Evolutionary conservation across 2,888 invertebrate species (phyloP).

Genomic region (Ectemnius lituratus): DNA sequence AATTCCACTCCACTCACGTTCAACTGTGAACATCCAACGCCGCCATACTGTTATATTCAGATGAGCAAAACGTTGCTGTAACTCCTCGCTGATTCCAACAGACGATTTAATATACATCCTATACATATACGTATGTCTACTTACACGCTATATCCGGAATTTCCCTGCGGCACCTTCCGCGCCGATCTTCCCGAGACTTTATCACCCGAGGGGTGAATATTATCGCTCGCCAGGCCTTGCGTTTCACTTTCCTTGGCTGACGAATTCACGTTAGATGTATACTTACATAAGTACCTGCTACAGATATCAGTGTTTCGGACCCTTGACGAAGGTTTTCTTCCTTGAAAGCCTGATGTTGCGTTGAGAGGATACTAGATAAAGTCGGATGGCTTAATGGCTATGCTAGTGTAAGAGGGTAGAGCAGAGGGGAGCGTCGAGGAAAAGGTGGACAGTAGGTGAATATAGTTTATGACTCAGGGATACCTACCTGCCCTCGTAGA

Average conservation of each 20-base stretch:
- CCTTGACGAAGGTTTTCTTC: neutral
- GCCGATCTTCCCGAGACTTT: too few species aligned
- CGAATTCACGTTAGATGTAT: too few species aligned
- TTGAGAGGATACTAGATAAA: slow-evolving; percentile 29
- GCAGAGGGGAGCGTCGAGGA: slow-evolving; percentile 34
- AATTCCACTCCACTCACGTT: slow-evolving; percentile 18
- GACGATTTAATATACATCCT: slow-evolving; percentile 17
- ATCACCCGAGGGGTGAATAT: too few species aligned
- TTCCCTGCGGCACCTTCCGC: slow-evolving; percentile 1
- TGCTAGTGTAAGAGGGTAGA: slow-evolving; percentile 44
- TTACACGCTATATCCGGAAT: slow-evolving; percentile 15
- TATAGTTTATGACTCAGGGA: slow-evolving; percentile 31
- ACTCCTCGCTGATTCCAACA: slow-evolving; percentile 16
- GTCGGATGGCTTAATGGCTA: slow-evolving; percentile 26
- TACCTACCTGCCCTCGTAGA: slow-evolving; percentile 39
- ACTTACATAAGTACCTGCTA: too few species aligned
- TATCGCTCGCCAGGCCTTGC: too few species aligned
- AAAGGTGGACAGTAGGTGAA: slow-evolving; percentile 30
- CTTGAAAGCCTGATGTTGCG: slow-evolving; percentile 17
- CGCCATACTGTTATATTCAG: too few species aligned
- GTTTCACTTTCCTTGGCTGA: too few species aligned
- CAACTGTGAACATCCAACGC: slow-evolving; percentile 2
- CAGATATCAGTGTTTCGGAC: too few species aligned
- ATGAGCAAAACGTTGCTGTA: too few species aligned
- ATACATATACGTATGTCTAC: too few species aligned